Base-by-base conservation (phyloP, 1,140 invertebrate genomes). In the Lepidotrigona ventralis region DNA sequence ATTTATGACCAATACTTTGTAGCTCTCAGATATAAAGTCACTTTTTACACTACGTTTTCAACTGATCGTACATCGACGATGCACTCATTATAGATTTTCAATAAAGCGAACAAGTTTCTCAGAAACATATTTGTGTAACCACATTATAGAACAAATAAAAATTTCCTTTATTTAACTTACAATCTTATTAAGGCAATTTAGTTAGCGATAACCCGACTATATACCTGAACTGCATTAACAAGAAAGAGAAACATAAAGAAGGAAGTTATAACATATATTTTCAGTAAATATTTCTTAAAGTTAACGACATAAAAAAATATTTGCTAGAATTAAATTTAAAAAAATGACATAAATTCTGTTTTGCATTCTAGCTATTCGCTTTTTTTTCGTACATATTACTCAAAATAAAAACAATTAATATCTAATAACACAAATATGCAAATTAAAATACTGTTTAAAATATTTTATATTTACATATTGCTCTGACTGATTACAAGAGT, bases 11-110 rank as follows among this genome's bases (percentile, higher is more conserved):
- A 73, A 77, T 66, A 17, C 70, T 60, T 71, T 29, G 70, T 83
- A 88, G 86, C 70, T 85, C 86, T 89, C 87, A 89, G 87, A 81
- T 87, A 85, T 75, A 79, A 85, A 81, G 77, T 81, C 60, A 46
- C 51, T 39, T 82, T 71, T 70, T 75, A 33, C 69, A 39, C 56
- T 26, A 58, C 64, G n/a, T 46, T 63, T 23, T 70, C 78, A 84
- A 86, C 85, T 78, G 23, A 60, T 81, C 70, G 78, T 86, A 81
- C 81, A 86, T 79, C 75, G 21, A 71, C 21, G 56, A 76, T 81
- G 79, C 60, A 84, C 64, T 81, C 70, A 81, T 86, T 83, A 76
- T 80, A 86, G 56, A 63, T 81, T 84, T 82, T 72, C 64, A 82
- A 86, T 86, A 86, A 84, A 88, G 82, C 82, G 71, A 86, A 83